Percentiles rank a stretch among this genome's conserved stretches.
These are phyloP conservation scores for Chelonia mydas DNA, from an alignment of 2,797 vertebrate genomes.

Conservation along the genomic window DNA sequence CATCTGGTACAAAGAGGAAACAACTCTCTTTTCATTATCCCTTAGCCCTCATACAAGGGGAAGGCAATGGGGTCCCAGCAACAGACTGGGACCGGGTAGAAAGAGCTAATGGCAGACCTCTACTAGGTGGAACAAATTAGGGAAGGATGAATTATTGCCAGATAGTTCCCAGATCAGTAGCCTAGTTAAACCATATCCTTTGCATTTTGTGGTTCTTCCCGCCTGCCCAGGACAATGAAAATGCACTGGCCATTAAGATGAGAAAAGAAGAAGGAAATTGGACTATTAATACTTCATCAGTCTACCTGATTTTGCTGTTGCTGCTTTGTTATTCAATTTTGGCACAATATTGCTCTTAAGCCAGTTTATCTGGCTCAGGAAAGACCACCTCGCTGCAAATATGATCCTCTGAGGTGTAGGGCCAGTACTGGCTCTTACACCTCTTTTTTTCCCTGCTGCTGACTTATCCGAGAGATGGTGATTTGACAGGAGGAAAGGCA, in stretches of 20 bases:
- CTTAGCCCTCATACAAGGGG: no score
- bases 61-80: no score
- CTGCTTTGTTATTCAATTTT: background rate
- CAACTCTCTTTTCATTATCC: no score
- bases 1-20: no score
- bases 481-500: conserved; percentile 1
- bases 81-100: no score
- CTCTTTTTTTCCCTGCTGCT: background rate
- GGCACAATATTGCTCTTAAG: background rate
- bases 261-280: background rate
- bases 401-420: background rate
- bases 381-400: conserved; percentile 3
- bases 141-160: background rate
- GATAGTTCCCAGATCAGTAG: background rate
- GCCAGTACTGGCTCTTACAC: background rate
- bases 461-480: background rate
- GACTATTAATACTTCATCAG: background rate
- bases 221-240: background rate
- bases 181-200: background rate
- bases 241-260: background rate
- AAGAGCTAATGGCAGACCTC: background rate
- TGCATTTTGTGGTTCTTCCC: background rate
- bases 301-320: background rate
- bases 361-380: background rate
- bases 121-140: background rate